Evolutionary conservation across 2,888 invertebrate species (phyloP), one percentile per base, ranked within the genome.

Genomic region (Bellardia bayeri): DNA sequence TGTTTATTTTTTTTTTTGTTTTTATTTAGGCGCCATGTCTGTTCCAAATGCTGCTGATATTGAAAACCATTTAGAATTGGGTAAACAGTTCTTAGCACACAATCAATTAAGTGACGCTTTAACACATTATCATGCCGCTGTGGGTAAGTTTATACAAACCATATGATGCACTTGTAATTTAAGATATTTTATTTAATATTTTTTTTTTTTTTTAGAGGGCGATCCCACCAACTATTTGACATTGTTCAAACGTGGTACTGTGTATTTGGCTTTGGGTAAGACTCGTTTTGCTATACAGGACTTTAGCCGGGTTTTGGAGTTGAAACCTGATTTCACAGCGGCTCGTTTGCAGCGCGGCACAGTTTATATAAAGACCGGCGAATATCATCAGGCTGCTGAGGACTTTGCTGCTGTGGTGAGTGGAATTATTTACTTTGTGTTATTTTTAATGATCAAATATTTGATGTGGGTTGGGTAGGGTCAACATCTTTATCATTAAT

Each of bases 41-140:
- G 90, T 88, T 33, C 88, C 92, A 91, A 95, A 95, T 89, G 96
- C 96, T 91, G 95, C 95, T 74, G 98, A 99, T 94, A 97, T 99
- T 88, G 97, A 98, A 91, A 97, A 96, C 92, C 99, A 99, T 95
- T 95, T 99, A 93, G 98, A 99, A 93, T 94, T 98, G 93, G 99
- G 99, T 1, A 97, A 97, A 92, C 97, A 98, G 92, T 97, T 98
- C 94, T 94, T 99, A 91, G 97, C 98, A 58, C 96, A 96, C 89
- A 99, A 99, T 49, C 98, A 99, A 93, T 95, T 99, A 88, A 96
- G 98, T 68, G 99, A 99, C 94, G 99, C 99, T 11, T 94, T 99
- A 72, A 97, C 98, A 86, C 99, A 99, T 93, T 99, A 98, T 94
- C 99, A 99, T 95, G 97, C 98, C 87, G 99, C 99, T 90, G 98